Base-by-base conservation (phyloP, 2,797 vertebrate genomes). In the Zonotrichia albicollis region DNA sequence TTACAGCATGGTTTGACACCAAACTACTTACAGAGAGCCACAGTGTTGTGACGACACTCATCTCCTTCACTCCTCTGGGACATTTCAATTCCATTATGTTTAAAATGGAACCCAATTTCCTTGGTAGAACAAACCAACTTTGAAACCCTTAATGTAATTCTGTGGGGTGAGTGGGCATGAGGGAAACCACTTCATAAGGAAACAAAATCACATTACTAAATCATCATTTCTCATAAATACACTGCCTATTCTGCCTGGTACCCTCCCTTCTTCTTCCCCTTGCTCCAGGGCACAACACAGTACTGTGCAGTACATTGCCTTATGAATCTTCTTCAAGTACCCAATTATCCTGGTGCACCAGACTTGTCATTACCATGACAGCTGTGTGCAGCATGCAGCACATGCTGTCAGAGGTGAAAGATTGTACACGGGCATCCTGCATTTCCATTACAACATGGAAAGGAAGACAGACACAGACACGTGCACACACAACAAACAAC, bases 261-360 rank as follows among this genome's bases (percentile, higher is more conserved):
- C 57, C 88, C 91, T 94, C 72, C 93, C 91, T 76, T 87, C 70
- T 95, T 88, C 76, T 95, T 88, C 74, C 76, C 51, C 70, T 90
- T 95, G 97, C 96, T 96, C 97, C 65, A 61, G 96, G 98, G 94
- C 96, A 97, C 85, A 95, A 95, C 96, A 95, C 32, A 71, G 79
- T 74, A 82, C 90, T 85, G 84, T 45, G 85, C 55, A 95, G 96
- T 97, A 96, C 95, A 96, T 82, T 97, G 97, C 94, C 91, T 96
- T 97, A 97, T 98, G 98, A 98, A 98, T 98, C 98, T 98, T 97
- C 97, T 97, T 97, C 97, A 97, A 98, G 96, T 97, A 97, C 96
- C 97, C 98, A 98, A 98, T 98, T 98, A 98, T 97, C 97, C 89
- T 32, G 84, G 95, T 84, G 94, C 89, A 94, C 92, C 89, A 91